phyloP scores from a whole-genome alignment of 2,888 invertebrate species.

The Hemithea aestivaria region DNA sequence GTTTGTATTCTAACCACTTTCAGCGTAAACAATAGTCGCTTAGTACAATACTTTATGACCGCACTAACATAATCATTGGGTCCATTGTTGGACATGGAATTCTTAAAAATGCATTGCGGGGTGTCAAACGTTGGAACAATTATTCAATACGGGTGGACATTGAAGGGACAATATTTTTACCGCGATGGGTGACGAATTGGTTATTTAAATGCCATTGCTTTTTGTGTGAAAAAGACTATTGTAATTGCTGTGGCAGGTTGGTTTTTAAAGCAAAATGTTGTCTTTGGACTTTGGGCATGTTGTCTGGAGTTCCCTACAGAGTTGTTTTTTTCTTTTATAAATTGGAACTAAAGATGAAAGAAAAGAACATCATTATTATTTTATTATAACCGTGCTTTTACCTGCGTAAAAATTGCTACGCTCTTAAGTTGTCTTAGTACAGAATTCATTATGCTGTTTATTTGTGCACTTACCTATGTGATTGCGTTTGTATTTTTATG shows the following conservation, averaged over 20 bases:
- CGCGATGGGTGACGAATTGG: conserved; percentile 62
- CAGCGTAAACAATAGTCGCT: conserved; percentile 68
- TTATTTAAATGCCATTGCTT: conserved; percentile 37
- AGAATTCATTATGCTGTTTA: too few relatives aligned
- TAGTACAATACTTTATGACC: conserved; percentile 61
- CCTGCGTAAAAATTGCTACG: too few relatives aligned
- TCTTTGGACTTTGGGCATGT: too few relatives aligned
- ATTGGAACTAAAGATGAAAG: too few relatives aligned
- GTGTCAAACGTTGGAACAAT: conserved; percentile 50
- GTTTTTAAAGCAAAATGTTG: conserved; percentile 1
- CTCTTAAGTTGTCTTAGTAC: too few relatives aligned
- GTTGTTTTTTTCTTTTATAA: too few relatives aligned
- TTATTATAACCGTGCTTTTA: conserved; percentile 8
- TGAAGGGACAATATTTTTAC: conserved; percentile 72
- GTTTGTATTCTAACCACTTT: conserved; percentile 48
- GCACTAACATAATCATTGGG: conserved; percentile 66
- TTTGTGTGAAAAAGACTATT: conserved; percentile 17
- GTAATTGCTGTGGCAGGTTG: conserved; percentile 2
- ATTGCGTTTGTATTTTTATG: too few relatives aligned
- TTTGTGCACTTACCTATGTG: too few relatives aligned
- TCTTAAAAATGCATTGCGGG: conserved; percentile 62
- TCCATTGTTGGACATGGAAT: conserved; percentile 51
- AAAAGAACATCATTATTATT: too few relatives aligned
- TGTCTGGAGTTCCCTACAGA: too few relatives aligned
- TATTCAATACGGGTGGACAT: conserved; percentile 48